Evolutionary conservation across 2,797 vertebrate species (phyloP).

Genomic region (Cossypha heuglini): DNA sequence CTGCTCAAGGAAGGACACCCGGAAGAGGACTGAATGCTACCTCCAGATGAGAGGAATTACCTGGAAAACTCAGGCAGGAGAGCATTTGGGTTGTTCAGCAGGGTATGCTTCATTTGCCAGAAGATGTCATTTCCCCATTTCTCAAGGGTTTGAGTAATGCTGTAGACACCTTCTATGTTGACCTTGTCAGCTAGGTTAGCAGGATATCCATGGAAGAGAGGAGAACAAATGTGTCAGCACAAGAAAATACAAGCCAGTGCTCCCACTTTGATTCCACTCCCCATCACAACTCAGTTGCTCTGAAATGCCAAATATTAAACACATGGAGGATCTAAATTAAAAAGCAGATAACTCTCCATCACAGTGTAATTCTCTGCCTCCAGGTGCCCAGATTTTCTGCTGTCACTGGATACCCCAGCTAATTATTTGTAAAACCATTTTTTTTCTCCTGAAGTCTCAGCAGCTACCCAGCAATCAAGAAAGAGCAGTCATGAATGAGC

Average conservation of each 20-base stretch:
- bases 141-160: slow-evolving; percentile 69
- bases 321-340: neutral
- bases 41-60: slow-evolving; percentile 40
- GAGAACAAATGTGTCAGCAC: neutral
- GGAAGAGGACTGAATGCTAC: neutral
- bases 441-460: neutral
- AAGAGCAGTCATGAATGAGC: neutral
- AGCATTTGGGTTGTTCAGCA: slow-evolving; percentile 61
- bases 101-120: slow-evolving; percentile 66
- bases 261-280: neutral
- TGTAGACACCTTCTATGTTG: slow-evolving; percentile 63
- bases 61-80: slow-evolving; percentile 70
- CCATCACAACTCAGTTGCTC: neutral
- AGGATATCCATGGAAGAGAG: neutral
- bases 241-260: neutral
- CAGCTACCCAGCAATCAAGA: neutral
- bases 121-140: slow-evolving; percentile 74
- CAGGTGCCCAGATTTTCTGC: neutral
- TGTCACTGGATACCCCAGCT: neutral
- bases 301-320: neutral
- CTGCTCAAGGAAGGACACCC: neutral
- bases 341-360: neutral
- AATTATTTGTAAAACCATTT: neutral
- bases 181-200: slow-evolving; percentile 65
- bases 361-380: neutral